These are phyloP conservation scores for Hymenochirus boettgeri DNA, from an alignment of 2,113 vertebrate species.

Conservation along the genomic window DNA sequence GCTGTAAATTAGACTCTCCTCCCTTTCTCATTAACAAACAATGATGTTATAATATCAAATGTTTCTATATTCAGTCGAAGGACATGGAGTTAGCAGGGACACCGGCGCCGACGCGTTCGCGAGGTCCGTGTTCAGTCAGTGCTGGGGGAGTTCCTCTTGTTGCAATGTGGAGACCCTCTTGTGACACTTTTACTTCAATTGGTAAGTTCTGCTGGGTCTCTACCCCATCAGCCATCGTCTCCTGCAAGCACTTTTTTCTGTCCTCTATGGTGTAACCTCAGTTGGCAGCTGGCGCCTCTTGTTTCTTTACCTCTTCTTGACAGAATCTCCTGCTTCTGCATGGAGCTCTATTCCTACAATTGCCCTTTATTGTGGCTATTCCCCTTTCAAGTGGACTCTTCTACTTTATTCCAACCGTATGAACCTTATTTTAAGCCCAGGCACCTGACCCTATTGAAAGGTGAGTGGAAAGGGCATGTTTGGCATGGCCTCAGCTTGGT, in stretches of 20 bases:
- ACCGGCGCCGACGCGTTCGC: constrained; percentile 68
- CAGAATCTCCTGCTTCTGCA: no score
- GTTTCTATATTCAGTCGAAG: constrained; percentile 54
- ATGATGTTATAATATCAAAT: no score
- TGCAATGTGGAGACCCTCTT: constrained; percentile 70
- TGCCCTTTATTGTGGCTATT: neutral
- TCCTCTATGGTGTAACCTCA: neutral
- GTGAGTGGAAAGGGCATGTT: no score
- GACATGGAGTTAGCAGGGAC: constrained; percentile 69
- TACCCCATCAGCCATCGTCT: neutral
- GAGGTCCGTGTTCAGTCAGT: constrained; percentile 76
- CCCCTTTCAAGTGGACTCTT: neutral
- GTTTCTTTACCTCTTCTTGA: neutral
- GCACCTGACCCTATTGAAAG: no score
- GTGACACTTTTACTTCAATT: constrained; percentile 70
- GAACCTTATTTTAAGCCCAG: no score
- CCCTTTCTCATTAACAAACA: no score
- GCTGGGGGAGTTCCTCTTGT: constrained; percentile 74
- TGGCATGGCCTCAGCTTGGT: no score
- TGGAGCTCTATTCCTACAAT: no score
- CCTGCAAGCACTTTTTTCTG: no score
- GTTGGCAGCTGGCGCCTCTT: no score
- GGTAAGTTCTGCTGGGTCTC: constrained; percentile 54
- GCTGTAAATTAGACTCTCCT: no score
- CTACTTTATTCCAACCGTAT: no score